phyloP scores from a whole-genome alignment of 1,140 invertebrate genomes.

The Trichonephila clavipes region DNA sequence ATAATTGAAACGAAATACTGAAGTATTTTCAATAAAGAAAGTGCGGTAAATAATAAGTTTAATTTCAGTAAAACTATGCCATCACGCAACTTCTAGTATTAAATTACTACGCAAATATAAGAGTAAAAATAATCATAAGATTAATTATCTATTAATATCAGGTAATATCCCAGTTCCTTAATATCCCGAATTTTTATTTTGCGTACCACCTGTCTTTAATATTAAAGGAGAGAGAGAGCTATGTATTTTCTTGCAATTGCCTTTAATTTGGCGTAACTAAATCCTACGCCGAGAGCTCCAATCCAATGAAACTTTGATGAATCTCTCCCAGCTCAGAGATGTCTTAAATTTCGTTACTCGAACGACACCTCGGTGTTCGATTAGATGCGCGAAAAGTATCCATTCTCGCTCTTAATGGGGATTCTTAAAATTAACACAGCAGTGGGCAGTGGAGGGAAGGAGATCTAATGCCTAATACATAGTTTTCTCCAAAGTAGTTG shows the following conservation, averaged over 20 bases:
- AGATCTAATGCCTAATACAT: conserved; percentile 68
- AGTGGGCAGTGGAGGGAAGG: background rate
- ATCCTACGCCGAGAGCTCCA: background rate
- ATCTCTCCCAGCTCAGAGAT: conserved; percentile 1
- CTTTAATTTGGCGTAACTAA: background rate
- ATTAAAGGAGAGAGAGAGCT: no score
- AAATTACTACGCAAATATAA: no score
- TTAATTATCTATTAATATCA: no score
- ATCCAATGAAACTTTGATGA: background rate
- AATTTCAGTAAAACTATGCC: no score
- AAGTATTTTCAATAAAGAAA: no score
- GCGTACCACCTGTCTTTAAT: no score
- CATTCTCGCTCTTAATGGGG: conserved; percentile 58
- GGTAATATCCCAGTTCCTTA: no score
- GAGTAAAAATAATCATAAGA: no score
- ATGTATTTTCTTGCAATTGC: background rate
- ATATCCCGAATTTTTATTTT: no score
- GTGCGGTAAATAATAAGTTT: no score
- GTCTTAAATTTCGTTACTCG: conserved; percentile 12
- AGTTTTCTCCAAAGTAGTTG: conserved; percentile 63
- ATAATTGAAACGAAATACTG: no score
- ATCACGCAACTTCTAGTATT: no score
- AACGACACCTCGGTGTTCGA: conserved; percentile 55
- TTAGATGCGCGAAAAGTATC: conserved; percentile 68
- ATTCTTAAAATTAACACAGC: conserved; percentile 73